Evolutionary conservation across 2,113 vertebrate genomes (phyloP).

Genomic region (Melanocharis versteri): DNA sequence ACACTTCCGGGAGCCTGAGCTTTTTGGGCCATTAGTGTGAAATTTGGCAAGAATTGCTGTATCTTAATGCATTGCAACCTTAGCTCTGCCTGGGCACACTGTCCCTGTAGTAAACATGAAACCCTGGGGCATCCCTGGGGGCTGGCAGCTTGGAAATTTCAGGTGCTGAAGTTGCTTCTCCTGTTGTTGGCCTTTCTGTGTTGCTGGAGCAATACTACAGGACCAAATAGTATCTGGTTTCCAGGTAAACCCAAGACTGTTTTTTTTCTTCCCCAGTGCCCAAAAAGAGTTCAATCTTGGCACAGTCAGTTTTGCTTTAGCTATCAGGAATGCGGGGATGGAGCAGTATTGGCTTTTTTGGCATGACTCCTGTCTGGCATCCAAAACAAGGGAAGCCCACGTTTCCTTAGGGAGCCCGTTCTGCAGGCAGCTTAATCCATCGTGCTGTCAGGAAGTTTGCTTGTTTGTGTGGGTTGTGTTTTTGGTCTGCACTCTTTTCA

Average conservation of each 20-base stretch:
- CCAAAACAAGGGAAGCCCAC: neutral
- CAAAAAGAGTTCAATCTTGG: neutral
- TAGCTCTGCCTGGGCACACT: neutral
- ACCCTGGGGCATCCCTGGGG: neutral
- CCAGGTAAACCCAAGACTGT: neutral
- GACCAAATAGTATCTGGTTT: neutral
- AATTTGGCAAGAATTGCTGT: neutral
- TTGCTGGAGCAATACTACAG: neutral
- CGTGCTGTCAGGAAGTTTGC: slow-evolving; percentile 5
- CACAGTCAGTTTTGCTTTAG: neutral
- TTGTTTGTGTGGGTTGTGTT: neutral
- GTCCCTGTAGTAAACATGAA: neutral
- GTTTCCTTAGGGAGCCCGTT: neutral
- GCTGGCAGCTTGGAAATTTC: neutral
- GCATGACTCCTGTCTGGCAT: neutral
- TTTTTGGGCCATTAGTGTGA: neutral
- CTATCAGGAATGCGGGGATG: neutral
- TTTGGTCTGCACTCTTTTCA: neutral
- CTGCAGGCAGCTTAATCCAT: neutral
- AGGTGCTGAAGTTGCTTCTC: neutral
- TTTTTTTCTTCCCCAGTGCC: neutral
- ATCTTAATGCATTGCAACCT: neutral
- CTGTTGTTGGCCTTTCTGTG: neutral
- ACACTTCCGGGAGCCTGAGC: neutral
- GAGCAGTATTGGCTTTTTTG: neutral